These are phyloP conservation scores for Charanyca ferruginea DNA, from an alignment of 2,888 invertebrate species.

Conservation along the genomic window DNA sequence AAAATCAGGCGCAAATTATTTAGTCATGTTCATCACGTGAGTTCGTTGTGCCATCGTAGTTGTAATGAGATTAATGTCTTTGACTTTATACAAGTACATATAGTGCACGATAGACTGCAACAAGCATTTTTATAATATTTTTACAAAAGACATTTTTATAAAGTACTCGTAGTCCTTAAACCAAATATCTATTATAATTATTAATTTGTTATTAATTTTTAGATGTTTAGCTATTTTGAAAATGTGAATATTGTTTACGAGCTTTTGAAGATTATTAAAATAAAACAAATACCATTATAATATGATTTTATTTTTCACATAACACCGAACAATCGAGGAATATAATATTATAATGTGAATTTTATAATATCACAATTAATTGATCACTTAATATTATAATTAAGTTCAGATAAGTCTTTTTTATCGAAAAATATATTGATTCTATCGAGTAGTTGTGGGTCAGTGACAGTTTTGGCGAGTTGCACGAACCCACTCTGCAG, in stretches of 20 bases:
- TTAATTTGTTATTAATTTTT: constrained; percentile 82
- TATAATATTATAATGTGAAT: constrained; percentile 78
- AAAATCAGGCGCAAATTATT: constrained; percentile 74
- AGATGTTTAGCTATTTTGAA: constrained; percentile 75
- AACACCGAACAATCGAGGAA: constrained; percentile 84
- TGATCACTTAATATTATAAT: constrained; percentile 85
- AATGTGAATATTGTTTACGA: constrained; percentile 71
- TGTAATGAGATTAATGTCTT: constrained; percentile 68
- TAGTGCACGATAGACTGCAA: constrained; percentile 76
- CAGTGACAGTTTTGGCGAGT: constrained; percentile 86
- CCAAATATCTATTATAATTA: constrained; percentile 83
- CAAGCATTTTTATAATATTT: constrained; percentile 76
- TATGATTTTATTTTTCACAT: constrained; percentile 84
- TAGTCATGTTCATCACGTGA: constrained; percentile 75
- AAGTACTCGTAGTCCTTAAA: constrained; percentile 79
- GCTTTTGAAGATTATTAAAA: constrained; percentile 77
- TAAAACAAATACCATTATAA: constrained; percentile 70
- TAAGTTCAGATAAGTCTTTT: constrained; percentile 87
- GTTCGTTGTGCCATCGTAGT: constrained; percentile 85
- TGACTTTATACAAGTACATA: constrained; percentile 57
- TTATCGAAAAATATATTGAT: constrained; percentile 90
- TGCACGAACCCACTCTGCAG: constrained; percentile 85
- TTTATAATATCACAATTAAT: constrained; percentile 81
- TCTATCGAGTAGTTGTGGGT: constrained; percentile 87
- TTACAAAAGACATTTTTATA: constrained; percentile 84